Evolutionary conservation across 2,113 vertebrate species (phyloP), one percentile per base, ranked within the genome.

Genomic region (Heptranchias perlo): DNA sequence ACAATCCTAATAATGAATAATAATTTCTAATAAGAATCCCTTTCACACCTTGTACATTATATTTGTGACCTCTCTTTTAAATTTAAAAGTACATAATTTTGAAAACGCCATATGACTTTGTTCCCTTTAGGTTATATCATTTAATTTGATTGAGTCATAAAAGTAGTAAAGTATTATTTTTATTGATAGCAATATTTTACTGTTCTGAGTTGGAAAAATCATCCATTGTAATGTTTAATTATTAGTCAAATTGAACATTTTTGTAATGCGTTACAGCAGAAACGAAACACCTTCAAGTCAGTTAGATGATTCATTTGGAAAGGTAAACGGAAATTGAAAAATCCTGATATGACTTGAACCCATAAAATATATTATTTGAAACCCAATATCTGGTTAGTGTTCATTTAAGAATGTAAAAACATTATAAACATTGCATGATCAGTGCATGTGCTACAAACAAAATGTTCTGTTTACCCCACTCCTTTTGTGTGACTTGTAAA

Each of bases 51-150:
- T 94, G 18, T 47, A 23, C 58, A 94, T 10, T 47, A 1, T 58
- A 93, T 94, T 47, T 95, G 39, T 95, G 94, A 69, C 25, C 44
- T 73, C 65, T 69, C n/a, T n/a, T n/a, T 95, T 95, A 47, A 91
- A 91, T n/a, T 91, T 58, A 58, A 35, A 54, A 69, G 39, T 69
- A 47, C 93, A 69, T 67, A 69, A 95, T 69, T 67, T 69, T 69
- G 64, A 95, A 95, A 67, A 49, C 52, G 47, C 39, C 25, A 69
- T 67, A 44, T 49, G 64, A 95, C 44, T 92, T 31, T 65, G n/a
- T 47, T 64, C 39, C 92, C 23, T 47, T 65, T 47, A 23, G 13
- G 61, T 39, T 23, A 64, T 61, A 8, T 31, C 44, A 89, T 58
- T 89, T 89, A 94, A 94, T 94, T 93, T 35, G n/a, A 39, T 93